Evolutionary conservation across 2,113 vertebrate genomes (phyloP).

Genomic region (Ochotona curzoniae): DNA sequence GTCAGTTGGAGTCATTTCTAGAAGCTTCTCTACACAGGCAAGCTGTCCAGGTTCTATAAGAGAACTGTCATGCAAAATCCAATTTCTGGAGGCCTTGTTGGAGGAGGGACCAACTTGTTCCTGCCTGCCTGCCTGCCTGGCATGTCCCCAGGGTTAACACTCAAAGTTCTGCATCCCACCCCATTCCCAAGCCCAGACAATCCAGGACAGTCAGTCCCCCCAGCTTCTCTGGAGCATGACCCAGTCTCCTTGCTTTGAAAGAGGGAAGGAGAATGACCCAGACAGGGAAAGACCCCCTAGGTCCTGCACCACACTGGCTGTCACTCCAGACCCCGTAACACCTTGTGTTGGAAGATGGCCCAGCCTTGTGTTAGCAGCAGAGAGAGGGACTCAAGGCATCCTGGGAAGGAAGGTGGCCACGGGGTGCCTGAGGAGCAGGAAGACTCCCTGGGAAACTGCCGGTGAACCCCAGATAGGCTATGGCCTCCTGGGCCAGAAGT

Average conservation of each 20-base stretch:
- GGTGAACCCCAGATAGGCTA: too few relatives aligned
- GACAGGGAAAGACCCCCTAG: neutral
- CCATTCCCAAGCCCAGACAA: neutral
- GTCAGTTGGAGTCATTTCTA: neutral
- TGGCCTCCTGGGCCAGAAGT: too few relatives aligned
- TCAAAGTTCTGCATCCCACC: neutral
- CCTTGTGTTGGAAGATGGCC: neutral
- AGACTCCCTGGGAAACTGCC: neutral
- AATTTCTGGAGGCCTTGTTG: neutral
- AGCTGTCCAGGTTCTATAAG: neutral
- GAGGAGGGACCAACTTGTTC: neutral
- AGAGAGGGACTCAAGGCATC: too few relatives aligned
- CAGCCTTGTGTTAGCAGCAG: neutral
- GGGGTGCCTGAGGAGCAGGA: neutral
- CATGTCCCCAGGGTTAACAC: neutral
- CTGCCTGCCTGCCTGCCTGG: neutral
- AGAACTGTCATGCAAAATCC: neutral
- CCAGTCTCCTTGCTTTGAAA: neutral
- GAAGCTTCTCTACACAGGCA: neutral
- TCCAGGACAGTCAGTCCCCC: neutral
- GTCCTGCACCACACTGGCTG: neutral
- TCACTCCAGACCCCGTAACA: neutral
- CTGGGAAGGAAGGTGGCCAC: too few relatives aligned
- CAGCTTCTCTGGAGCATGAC: neutral
- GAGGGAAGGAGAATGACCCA: neutral